Percentiles rank a stretch among this genome's conserved stretches.
Conservation (phyloP, 2,888 invertebrate species). For the Nephrotoma guestfalica region DNA sequence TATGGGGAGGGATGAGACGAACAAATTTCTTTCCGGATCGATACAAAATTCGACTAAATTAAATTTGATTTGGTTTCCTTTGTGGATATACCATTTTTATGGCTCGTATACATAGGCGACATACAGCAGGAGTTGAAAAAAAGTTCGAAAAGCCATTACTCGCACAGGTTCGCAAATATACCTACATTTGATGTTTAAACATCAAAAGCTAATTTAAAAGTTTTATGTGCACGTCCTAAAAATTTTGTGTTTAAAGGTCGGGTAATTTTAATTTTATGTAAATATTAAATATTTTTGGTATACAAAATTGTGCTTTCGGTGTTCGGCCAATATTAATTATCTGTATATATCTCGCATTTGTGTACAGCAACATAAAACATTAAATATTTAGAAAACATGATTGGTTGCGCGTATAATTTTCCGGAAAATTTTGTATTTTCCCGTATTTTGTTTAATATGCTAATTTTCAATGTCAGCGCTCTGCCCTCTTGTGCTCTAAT, state of each 20-base stretch:
- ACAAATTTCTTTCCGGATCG: background rate
- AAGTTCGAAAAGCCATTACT: background rate
- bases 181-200: background rate
- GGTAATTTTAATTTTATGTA: background rate
- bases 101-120: background rate
- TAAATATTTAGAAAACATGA: background rate
- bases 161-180: background rate
- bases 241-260: background rate
- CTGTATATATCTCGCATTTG: background rate
- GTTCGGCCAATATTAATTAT: background rate
- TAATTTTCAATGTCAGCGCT: background rate
- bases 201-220: background rate
- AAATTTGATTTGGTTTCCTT: background rate
- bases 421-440: background rate
- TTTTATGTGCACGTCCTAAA: background rate
- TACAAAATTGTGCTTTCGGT: background rate
- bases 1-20: background rate
- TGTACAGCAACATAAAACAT: background rate
- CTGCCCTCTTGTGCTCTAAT: background rate
- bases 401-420: background rate
- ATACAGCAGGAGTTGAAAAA: background rate
- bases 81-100: background rate
- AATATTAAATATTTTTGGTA: background rate
- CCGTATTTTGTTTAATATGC: background rate
- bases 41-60: background rate